Conservation (phyloP, 2,888 invertebrate species). For the Cheilosia soror region DNA sequence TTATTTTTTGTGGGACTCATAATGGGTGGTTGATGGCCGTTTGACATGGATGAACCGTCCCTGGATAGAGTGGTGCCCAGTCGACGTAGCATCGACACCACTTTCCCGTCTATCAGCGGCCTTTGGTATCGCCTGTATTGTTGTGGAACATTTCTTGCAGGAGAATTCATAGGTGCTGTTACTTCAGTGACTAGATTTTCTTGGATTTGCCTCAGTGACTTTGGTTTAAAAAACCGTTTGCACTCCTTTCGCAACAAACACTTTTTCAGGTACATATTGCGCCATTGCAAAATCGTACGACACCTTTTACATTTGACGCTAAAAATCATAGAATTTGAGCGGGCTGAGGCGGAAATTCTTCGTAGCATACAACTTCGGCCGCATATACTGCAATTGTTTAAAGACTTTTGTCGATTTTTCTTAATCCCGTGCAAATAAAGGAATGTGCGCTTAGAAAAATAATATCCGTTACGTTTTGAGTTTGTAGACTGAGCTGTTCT, state of each 20-base stretch:
- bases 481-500: conserved; percentile 11
- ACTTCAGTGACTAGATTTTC: conserved; percentile 52
- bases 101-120: conserved; percentile 81
- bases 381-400: conserved; percentile 78
- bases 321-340: conserved; percentile 36
- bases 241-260: conserved; percentile 61
- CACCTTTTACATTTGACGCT: conserved; percentile 78
- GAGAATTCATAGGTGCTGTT: neutral
- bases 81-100: conserved; percentile 82
- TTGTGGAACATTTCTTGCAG: conserved; percentile 36
- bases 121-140: conserved; percentile 70
- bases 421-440: conserved; percentile 57
- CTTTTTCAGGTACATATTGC: conserved; percentile 77
- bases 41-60: conserved; percentile 69
- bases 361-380: conserved; percentile 76
- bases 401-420: conserved; percentile 73
- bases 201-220: conserved; percentile 11
- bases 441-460: conserved; percentile 70
- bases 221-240: conserved; percentile 27
- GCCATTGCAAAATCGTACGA: conserved; percentile 77
- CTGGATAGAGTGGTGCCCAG: conserved; percentile 81
- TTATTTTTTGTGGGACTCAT: conserved; percentile 81
- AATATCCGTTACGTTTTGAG: conserved; percentile 67
- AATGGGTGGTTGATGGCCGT: conserved; percentile 76
- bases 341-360: conserved; percentile 49